Evolutionary conservation across 1,140 invertebrate species (phyloP).

Genomic region (Subanguina moxae): DNA sequence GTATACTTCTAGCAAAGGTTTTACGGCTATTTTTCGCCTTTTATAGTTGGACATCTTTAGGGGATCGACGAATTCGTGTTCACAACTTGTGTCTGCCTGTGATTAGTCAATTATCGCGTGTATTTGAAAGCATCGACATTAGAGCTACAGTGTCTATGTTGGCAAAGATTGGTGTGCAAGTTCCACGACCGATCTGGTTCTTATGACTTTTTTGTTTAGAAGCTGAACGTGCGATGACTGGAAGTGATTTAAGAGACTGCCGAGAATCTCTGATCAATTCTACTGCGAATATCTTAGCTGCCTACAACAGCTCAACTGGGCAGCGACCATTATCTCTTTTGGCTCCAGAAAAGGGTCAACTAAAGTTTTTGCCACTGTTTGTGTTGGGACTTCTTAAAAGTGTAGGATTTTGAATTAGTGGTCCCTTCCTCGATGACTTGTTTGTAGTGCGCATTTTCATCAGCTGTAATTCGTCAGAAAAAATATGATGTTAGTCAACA

Average conservation of each 20-base stretch:
- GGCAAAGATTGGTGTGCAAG: conserved; percentile 53
- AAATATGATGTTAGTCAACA: conserved; percentile 88
- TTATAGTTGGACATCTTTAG: conserved; percentile 60
- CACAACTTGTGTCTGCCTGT: conserved; percentile 92
- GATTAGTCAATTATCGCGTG: conserved; percentile 74
- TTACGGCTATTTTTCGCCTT: too few relatives aligned
- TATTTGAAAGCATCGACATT: conserved; percentile 87
- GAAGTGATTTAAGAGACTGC: conserved; percentile 77
- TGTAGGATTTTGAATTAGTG: conserved; percentile 64
- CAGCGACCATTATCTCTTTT: conserved; percentile 65
- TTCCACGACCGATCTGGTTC: background rate
- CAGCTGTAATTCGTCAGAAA: background rate
- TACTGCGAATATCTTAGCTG: conserved; percentile 79
- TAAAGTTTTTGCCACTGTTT: conserved; percentile 83
- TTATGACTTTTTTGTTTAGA: conserved; percentile 67
- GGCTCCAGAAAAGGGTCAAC: conserved; percentile 64
- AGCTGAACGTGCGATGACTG: conserved; percentile 80
- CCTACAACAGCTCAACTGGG: conserved; percentile 67
- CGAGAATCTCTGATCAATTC: conserved; percentile 92
- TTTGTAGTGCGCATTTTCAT: conserved; percentile 45
- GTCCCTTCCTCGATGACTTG: too few relatives aligned
- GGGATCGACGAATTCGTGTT: conserved; percentile 90
- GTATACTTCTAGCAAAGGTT: conserved; percentile 94
- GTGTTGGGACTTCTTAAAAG: conserved; percentile 84
- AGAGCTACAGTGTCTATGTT: conserved; percentile 81